These are phyloP conservation scores for Scatophagus argus DNA, from an alignment of 2,113 vertebrate genomes.

Conservation along the genomic window DNA sequence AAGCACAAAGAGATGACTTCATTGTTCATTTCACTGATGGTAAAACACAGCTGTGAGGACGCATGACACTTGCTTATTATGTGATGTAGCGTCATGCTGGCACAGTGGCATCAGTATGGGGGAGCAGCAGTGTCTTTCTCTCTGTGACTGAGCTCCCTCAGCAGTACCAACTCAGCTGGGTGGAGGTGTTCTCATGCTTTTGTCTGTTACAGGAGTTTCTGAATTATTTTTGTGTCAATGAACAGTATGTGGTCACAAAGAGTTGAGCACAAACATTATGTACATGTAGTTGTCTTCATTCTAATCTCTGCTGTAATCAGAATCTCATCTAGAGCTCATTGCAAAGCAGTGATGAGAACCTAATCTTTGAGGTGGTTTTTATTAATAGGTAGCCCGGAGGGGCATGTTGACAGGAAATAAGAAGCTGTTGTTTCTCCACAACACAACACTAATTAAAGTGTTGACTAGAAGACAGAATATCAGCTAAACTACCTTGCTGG, in stretches of 20 bases:
- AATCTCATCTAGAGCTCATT: slow-evolving; percentile 56
- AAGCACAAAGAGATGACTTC: neutral
- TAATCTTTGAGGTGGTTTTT: slow-evolving; percentile 73
- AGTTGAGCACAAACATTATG: neutral
- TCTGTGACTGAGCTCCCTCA: slow-evolving; percentile 7
- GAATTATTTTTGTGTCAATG: slow-evolving; percentile 20
- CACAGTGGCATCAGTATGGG: slow-evolving; percentile 29
- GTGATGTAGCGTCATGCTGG: slow-evolving; percentile 35
- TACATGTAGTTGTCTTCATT: slow-evolving; percentile 26
- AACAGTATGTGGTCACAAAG: slow-evolving; percentile 18
- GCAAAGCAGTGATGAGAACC: slow-evolving; percentile 47
- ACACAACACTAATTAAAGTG: slow-evolving; percentile 77
- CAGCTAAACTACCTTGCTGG: slow-evolving; percentile 64
- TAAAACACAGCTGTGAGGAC: slow-evolving; percentile 34
- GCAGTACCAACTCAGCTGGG: neutral
- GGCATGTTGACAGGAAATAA: slow-evolving; percentile 70
- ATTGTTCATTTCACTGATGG: slow-evolving; percentile 21
- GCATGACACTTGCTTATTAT: slow-evolving; percentile 23
- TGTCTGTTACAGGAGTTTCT: neutral
- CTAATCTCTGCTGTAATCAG: slow-evolving; percentile 49
- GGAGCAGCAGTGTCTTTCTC: slow-evolving; percentile 18
- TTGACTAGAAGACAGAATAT: slow-evolving; percentile 62
- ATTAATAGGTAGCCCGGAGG: slow-evolving; percentile 74
- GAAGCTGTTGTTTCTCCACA: slow-evolving; percentile 68
- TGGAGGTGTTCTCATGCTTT: neutral